These are phyloP conservation scores for Stichodactyla helianthus DNA, from an alignment of 64 coral and sea anemone species.

Conservation along the genomic window DNA sequence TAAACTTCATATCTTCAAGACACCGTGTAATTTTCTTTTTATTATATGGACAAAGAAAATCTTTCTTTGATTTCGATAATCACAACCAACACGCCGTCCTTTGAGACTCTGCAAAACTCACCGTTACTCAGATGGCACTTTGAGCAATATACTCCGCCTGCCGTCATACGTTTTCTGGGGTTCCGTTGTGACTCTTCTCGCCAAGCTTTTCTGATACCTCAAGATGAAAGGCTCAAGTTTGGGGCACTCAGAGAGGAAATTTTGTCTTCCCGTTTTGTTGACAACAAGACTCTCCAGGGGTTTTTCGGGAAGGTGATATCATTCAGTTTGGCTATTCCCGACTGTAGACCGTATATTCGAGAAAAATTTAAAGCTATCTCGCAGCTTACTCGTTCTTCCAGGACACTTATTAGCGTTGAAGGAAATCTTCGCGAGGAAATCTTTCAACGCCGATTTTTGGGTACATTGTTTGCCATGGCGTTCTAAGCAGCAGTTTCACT, in stretches of 20 bases:
- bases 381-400: slow-evolving; percentile 3
- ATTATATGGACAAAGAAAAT: too few species aligned
- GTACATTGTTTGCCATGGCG: not conserved
- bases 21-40: too few species aligned
- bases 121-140: too few species aligned
- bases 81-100: too few species aligned
- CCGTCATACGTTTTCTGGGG: not conserved
- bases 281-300: slow-evolving; percentile 21
- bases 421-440: slow-evolving; percentile 10
- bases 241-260: slow-evolving; percentile 21
- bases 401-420: not conserved
- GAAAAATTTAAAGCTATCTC: slow-evolving; percentile 41
- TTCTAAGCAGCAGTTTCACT: slow-evolving; percentile 1
- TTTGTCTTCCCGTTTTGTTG: not conserved
- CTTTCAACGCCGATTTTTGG: slow-evolving; percentile 39
- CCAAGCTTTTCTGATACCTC: slow-evolving; percentile 14
- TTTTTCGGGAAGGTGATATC: slow-evolving; percentile 28
- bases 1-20: too few species aligned
- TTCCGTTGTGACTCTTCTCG: not conserved
- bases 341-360: slow-evolving; percentile 16
- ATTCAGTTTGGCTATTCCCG: slow-evolving; percentile 37
- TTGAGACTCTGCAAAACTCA: too few species aligned
- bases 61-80: too few species aligned
- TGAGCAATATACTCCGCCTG: slow-evolving; percentile 5
- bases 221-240: slow-evolving; percentile 27